Conservation (phyloP, 2,797 vertebrate genomes). For the Acrossocheilus fasciatus region DNA sequence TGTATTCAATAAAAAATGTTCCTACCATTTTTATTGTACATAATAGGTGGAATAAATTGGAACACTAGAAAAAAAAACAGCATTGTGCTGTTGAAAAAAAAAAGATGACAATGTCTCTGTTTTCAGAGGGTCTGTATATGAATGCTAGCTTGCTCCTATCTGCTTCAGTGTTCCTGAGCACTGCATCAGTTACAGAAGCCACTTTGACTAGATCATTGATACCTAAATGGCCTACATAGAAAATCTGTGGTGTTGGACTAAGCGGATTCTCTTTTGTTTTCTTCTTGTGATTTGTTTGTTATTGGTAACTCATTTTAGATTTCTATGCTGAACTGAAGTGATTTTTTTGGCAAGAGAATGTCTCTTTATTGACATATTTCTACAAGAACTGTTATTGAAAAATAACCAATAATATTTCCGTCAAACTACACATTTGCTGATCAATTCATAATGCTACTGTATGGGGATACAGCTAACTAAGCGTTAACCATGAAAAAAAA, state of each 20-base stretch:
- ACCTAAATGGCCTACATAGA: constrained; percentile 44
- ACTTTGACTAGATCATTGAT: constrained; percentile 35
- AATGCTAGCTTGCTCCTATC: constrained; percentile 45
- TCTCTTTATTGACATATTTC: constrained; percentile 87
- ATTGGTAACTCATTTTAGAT: constrained; percentile 59
- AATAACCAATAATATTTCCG: constrained; percentile 69
- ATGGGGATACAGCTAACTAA: constrained; percentile 88
- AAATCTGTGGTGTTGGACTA: constrained; percentile 50
- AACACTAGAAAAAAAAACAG: constrained; percentile 35
- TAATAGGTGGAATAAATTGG: constrained; percentile 44
- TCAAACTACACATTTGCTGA: constrained; percentile 73
- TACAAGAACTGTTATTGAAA: constrained; percentile 83
- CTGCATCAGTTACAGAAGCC: constrained; percentile 47
- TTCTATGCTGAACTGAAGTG: constrained; percentile 59
- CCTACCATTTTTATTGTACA: constrained; percentile 52
- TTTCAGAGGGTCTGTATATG: constrained; percentile 45
- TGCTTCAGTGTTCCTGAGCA: constrained; percentile 48
- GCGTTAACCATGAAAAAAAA: constrained; percentile 72
- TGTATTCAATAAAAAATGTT: constrained; percentile 32
- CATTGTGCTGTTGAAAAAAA: constrained; percentile 34
- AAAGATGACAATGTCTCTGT: constrained; percentile 27
- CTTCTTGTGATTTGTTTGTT: constrained; percentile 62
- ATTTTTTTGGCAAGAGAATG: constrained; percentile 77
- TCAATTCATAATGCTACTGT: constrained; percentile 81
- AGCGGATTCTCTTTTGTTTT: constrained; percentile 48